A percentile compares a stretch with the other conserved stretches of the same genome.
Conservation (phyloP, 1,140 invertebrate species). For the Notospermus geniculatus region DNA sequence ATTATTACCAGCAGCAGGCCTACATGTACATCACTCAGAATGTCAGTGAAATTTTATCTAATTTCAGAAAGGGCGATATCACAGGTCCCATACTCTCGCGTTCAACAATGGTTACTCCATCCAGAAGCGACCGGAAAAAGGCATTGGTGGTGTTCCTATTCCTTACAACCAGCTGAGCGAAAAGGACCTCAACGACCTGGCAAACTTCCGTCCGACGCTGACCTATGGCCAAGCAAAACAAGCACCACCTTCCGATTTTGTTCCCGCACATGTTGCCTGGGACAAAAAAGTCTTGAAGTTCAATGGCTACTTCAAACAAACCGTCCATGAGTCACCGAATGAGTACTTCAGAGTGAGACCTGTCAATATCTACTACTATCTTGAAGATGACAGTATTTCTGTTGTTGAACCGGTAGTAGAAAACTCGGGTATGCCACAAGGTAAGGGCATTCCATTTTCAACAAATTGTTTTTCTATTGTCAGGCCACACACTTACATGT, state of each 20-base stretch:
- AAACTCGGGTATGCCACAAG: constrained; percentile 65
- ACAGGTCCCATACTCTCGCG: constrained; percentile 65
- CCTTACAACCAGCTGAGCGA: constrained; percentile 59
- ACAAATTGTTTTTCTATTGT: too few relatives aligned
- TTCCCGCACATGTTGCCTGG: constrained; percentile 72
- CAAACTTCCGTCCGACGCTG: constrained; percentile 71
- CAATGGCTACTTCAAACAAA: constrained; percentile 81
- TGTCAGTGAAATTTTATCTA: too few relatives aligned
- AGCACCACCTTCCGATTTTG: constrained; percentile 63
- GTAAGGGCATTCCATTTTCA: too few relatives aligned
- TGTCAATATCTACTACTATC: constrained; percentile 79
- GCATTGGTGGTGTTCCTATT: constrained; percentile 62
- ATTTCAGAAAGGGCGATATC: constrained; percentile 63
- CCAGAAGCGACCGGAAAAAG: constrained; percentile 59
- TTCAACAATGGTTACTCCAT: constrained; percentile 69
- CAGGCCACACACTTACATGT: too few relatives aligned
- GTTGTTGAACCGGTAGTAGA: constrained; percentile 73
- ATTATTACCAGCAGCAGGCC: too few relatives aligned
- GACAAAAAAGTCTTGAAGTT: constrained; percentile 80
- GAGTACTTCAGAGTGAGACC: constrained; percentile 73
- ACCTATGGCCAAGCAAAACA: constrained; percentile 71
- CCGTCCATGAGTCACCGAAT: constrained; percentile 70
- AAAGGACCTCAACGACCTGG: constrained; percentile 52
- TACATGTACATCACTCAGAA: too few relatives aligned
- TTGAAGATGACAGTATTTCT: constrained; percentile 82